phyloP scores from a whole-genome alignment of 64 coral and sea anemone species.

The Porites australiensis region DNA sequence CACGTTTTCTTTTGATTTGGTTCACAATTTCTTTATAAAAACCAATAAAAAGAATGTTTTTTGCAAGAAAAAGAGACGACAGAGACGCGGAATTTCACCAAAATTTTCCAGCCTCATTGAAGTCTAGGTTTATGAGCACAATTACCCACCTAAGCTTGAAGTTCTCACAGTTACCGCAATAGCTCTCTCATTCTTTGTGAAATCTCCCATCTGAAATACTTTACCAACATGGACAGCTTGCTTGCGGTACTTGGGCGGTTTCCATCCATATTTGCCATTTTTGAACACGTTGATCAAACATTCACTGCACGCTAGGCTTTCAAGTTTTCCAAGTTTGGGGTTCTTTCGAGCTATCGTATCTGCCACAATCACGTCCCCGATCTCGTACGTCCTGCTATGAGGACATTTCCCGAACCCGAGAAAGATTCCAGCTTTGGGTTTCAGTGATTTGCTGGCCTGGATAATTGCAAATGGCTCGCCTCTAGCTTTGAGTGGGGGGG shows the following conservation, averaged over 20 bases:
- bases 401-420: constrained; percentile 35
- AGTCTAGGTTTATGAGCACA: too few relatives aligned
- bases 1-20: too few relatives aligned
- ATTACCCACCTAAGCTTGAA: constrained; percentile 5
- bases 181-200: constrained; percentile 21
- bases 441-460: neutral
- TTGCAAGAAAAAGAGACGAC: too few relatives aligned
- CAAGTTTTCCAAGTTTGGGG: neutral
- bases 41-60: too few relatives aligned
- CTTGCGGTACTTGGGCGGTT: constrained; percentile 16
- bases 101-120: too few relatives aligned
- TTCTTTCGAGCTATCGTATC: constrained; percentile 5
- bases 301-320: constrained; percentile 31
- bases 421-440: constrained; percentile 20
- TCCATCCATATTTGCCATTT: constrained; percentile 41
- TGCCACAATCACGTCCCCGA: constrained; percentile 16
- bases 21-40: too few relatives aligned
- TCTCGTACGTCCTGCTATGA: neutral
- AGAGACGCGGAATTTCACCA: too few relatives aligned
- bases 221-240: constrained; percentile 36
- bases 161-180: neutral
- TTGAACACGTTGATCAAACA: constrained; percentile 28
- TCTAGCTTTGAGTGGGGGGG: constrained; percentile 11
- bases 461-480: neutral
- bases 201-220: constrained; percentile 21